Base-by-base conservation (phyloP, 2,797 vertebrate genomes). In the Hippocampus kuda region DNA sequence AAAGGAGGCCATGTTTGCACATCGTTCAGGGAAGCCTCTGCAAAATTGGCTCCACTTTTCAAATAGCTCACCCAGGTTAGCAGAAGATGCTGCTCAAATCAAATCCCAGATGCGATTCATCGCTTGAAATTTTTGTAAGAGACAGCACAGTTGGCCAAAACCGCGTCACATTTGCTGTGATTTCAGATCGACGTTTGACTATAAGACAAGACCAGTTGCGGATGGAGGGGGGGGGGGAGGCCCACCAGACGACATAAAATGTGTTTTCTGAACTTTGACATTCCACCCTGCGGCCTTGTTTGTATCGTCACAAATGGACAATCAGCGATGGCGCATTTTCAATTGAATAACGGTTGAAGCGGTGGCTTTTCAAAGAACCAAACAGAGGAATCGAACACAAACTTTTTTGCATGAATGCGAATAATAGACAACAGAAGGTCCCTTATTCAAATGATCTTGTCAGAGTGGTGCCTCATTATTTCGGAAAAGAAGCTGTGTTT, bases 71-170 rank as follows among this genome's bases (percentile, higher is more conserved):
- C 75, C 73, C 69, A 68, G 4, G 49, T 72, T 20, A 68, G 68
- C 65, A 38, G 69, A 78, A 62, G 69, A 81, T 75, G 73, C 34
- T 7, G 41, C 68, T 65, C 62, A 60, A 80, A 76, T 83, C 70
- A 82, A 85, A 74, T 54, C 73, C 72, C 70, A 76, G 65, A 74
- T 73, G 70, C 76, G 73, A 69, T 70, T 75, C 59, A 80, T 70
- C 68, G 72, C 34, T 71, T 16, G 30, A 70, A 61, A 16, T n/a
- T 54, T 54, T n/a, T 54, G 7, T 9, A 54, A 56, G n/a, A 56
- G 4, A 56, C 11, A 56, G 26, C 24, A 6, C 7, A 18, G 7
- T 49, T 49, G 48, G 12, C 15, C 76, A 60, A 30, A 79, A 81
- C 69, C 56, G 41, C 61, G 77, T 75, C 44, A 72, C 65, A 69